phyloP scores from a whole-genome alignment of 2,797 vertebrate species.

The Microctenopoma stevenorrisi region DNA sequence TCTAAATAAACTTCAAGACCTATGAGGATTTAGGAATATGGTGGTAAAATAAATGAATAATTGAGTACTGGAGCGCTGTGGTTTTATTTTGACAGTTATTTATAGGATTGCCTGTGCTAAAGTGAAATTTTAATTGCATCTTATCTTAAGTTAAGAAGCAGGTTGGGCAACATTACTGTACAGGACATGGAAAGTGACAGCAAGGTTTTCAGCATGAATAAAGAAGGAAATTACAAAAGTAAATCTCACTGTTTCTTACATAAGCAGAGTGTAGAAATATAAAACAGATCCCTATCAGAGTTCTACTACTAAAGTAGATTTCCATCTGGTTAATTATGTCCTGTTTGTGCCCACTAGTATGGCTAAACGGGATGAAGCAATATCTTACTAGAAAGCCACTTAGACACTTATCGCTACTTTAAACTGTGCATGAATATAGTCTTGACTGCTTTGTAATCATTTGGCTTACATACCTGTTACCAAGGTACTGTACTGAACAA shows the following conservation, averaged over 20 bases:
- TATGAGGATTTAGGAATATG: not conserved
- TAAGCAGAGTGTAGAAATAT: conserved; percentile 21
- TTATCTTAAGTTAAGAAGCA: not conserved
- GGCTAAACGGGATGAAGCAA: not conserved
- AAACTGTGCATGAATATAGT: conserved; percentile 22
- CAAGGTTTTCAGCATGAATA: not conserved
- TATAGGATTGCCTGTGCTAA: not conserved
- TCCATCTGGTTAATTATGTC: conserved; percentile 14
- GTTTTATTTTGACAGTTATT: not conserved
- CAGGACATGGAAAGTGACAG: not conserved
- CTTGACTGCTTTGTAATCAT: conserved; percentile 1
- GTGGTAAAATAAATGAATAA: not conserved
- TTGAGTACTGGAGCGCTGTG: not conserved
- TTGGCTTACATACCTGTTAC: not conserved
- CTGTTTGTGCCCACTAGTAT: conserved; percentile 15
- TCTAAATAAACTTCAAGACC: not conserved
- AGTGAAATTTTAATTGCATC: not conserved
- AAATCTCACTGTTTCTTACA: conserved; percentile 5
- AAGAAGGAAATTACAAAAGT: conserved; percentile 2
- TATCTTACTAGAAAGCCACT: conserved; percentile 12
- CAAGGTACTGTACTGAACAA: not conserved
- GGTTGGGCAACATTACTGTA: not conserved
- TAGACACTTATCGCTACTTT: conserved; percentile 1
- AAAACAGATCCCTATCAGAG: conserved; percentile 8
- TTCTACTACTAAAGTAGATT: conserved; percentile 24